Conservation (phyloP, 2,888 invertebrate genomes). For the Pteria penguin region DNA sequence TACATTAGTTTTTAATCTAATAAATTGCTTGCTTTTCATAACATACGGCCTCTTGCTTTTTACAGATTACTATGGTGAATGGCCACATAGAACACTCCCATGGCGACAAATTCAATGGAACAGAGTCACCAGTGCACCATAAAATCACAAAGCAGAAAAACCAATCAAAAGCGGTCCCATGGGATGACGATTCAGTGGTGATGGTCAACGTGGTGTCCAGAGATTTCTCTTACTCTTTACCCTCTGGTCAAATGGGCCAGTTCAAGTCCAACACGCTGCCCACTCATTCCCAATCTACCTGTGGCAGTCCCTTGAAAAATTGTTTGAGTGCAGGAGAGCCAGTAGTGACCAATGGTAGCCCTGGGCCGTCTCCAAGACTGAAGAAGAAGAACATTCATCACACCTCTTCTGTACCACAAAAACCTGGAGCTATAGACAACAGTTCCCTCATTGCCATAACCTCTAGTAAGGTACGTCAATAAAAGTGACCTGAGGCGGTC, state of each 20-base stretch:
- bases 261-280: slow-evolving; percentile 50
- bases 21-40: no score
- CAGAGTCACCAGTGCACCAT: slow-evolving; percentile 27
- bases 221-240: slow-evolving; percentile 1
- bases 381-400: slow-evolving; percentile 54
- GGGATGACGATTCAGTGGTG: slow-evolving; percentile 72
- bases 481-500: no score
- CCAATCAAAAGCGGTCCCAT: slow-evolving; percentile 53
- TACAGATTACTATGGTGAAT: slow-evolving; percentile 6
- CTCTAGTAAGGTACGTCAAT: slow-evolving; percentile 82
- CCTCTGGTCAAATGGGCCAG: not conserved
- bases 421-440: slow-evolving; percentile 90
- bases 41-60: no score
- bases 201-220: slow-evolving; percentile 60
- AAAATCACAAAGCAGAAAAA: slow-evolving; percentile 42
- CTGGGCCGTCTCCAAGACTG: slow-evolving; percentile 70
- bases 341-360: slow-evolving; percentile 57
- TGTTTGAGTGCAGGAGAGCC: slow-evolving; percentile 54
- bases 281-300: slow-evolving; percentile 50
- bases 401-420: slow-evolving; percentile 49
- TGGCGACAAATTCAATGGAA: slow-evolving; percentile 9
- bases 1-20: no score
- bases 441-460: slow-evolving; percentile 85
- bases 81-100: slow-evolving; percentile 13
- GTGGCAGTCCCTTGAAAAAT: slow-evolving; percentile 58